Evolutionary conservation across 2,797 vertebrate species (phyloP), one percentile per base, ranked within the genome.

Genomic region (Adelosebastes latens): DNA sequence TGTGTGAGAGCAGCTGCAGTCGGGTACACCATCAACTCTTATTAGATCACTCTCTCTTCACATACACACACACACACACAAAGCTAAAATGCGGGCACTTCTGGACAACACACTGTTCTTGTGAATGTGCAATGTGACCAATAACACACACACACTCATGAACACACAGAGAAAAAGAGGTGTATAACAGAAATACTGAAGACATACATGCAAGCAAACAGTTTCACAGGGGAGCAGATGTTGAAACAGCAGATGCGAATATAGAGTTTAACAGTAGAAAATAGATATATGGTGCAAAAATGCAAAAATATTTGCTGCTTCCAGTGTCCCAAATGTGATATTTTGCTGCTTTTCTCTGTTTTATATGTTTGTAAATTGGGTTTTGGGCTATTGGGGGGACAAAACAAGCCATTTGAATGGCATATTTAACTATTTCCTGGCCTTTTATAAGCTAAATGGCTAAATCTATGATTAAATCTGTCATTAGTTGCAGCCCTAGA

Each of bases 1-100:
- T 87, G 91, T 90, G 71, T 81, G 87, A 87, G 91, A 94, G 85
- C 90, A 94, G 90, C 88, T 93, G 92, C 92, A 92, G 87, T 81
- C 29, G 83, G 82, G 81, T 75, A 82, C 87, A 91, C 88, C 39
- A 92, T 93, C 92, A 88, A 77, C 87, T 93, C 92, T 81, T 88
- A 91, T 94, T 90, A 93, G 85, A 92, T 91, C 91, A 84, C 82
- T 80, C 76, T 74, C 79, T 70, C 69, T 82, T 82, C 82, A 86
- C 85, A 69, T 42, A 11, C 72, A 78, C 62, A 62, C 42, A 39
- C 62, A 32, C 58, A 60, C 32, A 13, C 5, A 55, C 56, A 29
- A 46, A 46, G 42, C 42, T 46, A 46, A 18, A 14, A 46, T 46
- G 42, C 16, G 16, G 42, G 42, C 61, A 18, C 53, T 87, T 79